These are phyloP conservation scores for Pavo muticus DNA, from an alignment of 2,113 vertebrate genomes.

Conservation along the genomic window DNA sequence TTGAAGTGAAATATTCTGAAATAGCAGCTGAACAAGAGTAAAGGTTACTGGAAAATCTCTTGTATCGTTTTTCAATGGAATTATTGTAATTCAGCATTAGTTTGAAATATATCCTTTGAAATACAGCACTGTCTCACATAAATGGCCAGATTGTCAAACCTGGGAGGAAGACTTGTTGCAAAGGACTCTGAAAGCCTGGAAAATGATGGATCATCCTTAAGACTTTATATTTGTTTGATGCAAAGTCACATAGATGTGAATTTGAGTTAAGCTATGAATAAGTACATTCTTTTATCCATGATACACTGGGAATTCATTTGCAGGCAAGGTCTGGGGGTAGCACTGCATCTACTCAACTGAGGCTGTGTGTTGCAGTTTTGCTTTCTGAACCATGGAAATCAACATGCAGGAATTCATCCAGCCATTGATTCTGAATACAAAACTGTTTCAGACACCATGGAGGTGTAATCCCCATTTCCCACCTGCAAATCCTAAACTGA, in stretches of 20 bases:
- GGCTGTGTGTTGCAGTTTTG: rapidly evolving
- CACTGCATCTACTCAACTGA: background rate
- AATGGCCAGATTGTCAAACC: background rate
- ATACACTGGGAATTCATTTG: background rate
- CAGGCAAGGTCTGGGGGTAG: background rate
- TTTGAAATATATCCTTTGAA: background rate
- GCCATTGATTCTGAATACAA: background rate
- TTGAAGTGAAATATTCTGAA: background rate
- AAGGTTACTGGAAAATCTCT: background rate
- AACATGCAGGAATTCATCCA: background rate
- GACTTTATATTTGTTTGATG: background rate
- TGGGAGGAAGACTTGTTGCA: background rate
- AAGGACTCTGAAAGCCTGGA: background rate
- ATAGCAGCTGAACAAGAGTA: background rate
- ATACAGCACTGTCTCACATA: background rate
- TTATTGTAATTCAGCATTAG: background rate
- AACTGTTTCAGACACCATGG: background rate
- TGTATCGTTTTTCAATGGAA: background rate
- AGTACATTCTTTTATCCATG: background rate
- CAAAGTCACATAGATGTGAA: background rate
- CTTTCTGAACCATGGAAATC: background rate
- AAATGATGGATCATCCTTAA: background rate
- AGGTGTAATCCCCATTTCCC: background rate
- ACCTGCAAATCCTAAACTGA: background rate
- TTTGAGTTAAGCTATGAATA: background rate